Evolutionary conservation across 1,140 invertebrate species (phyloP), one percentile per base, ranked within the genome.

Genomic region (Meloidogyne exigua): DNA sequence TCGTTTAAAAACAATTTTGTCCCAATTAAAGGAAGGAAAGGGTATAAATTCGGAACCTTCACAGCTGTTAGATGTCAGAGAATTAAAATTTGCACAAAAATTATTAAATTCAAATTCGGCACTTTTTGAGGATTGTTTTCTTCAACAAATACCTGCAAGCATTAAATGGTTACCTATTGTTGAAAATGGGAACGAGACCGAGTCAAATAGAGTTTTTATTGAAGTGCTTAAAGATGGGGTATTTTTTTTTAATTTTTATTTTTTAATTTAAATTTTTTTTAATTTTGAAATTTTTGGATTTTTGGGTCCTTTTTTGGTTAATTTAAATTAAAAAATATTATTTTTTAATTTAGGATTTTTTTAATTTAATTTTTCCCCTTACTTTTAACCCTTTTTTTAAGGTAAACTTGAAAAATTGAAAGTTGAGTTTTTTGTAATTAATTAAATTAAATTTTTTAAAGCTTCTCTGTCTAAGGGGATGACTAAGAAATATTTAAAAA

Each of bases 221-320:
- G 76, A 78, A 44, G 76, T 78, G 15, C 25, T 78, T 5, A 78
- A 78, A 23, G 73, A 76, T 23, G 67, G 49, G 23, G 76, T 78
- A 57, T 49, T 12, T 67, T 21, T 36, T 23, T 42, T 23, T 25
- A 26, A 42, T 18, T 25, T 42, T n/a, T n/a, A n/a, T n/a, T n/a
- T n/a, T n/a, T n/a, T n/a, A n/a, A n/a, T n/a, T n/a, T n/a, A n/a
- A n/a, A n/a, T n/a, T n/a, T n/a, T n/a, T n/a, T n/a, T n/a, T n/a
- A n/a, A n/a, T n/a, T n/a, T n/a, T n/a, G n/a, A n/a, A n/a, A n/a
- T n/a, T n/a, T n/a, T n/a, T n/a, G n/a, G n/a, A n/a, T n/a, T n/a
- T n/a, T n/a, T n/a, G n/a, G n/a, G n/a, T n/a, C n/a, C n/a, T n/a
- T n/a, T n/a, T n/a, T n/a, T n/a, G n/a, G n/a, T n/a, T n/a, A n/a